Base-by-base conservation (phyloP, 2,888 invertebrate genomes). In the Alsophila aescularia region DNA sequence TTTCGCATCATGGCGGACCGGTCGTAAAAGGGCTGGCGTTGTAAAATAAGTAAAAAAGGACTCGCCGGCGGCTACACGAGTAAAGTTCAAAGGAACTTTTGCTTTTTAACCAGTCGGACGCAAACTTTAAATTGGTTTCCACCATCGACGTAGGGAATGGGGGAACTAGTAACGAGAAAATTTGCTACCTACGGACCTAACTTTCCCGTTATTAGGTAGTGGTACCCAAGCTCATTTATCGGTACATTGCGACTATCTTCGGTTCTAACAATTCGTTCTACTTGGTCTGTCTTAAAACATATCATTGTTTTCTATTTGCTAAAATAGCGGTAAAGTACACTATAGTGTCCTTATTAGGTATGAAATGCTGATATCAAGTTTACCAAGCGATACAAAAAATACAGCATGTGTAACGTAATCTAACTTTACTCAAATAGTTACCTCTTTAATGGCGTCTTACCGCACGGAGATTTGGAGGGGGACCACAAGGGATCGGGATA, bases 91-190 rank as follows among this genome's bases (percentile, higher is more conserved):
- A 85, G 74, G 73, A 85, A 86, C 82, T 87, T 87, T 87, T 83
- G 84, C 85, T 85, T 88, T 87, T 86, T 86, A 89, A 85, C 85
- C 83, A 85, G 85, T 81, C 78, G 76, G 83, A 83, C 79, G 79
- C 79, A 77, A 88, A 89, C 82, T 88, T 88, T 87, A 87, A 89
- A 89, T 90, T 89, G 86, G 85, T 87, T 87, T 85, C 73, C 70
- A 78, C 77, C 79, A 77, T 76, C 78, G 72, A 75, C 62, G 50
- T 66, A 62, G 71, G 71, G 76, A 81, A 85, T 83, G 79, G 75
- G 76, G 72, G 78, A 83, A 84, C 85, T 86, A 84, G 79, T 79
- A 79, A 77, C 72, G 74, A 79, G 79, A 80, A 75, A 77, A 75
- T 77, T 74, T 55, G 60, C 61, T 70, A 59, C 68, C 68, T 66